phyloP scores from a whole-genome alignment of 2,113 vertebrate genomes.

The Colius striatus region DNA sequence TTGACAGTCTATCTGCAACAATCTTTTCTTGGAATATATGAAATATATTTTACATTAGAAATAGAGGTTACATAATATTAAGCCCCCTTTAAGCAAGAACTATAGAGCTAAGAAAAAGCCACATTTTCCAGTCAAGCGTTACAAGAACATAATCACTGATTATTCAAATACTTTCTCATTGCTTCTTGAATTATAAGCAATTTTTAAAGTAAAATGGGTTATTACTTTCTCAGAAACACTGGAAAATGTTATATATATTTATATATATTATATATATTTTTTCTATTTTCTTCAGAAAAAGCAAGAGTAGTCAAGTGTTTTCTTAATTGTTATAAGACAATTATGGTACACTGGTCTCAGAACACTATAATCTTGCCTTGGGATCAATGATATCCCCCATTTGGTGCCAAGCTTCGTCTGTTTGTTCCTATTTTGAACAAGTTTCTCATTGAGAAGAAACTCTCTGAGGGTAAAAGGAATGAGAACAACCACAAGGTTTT shows the following conservation, averaged over 20 bases:
- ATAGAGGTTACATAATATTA: slow-evolving; percentile 27
- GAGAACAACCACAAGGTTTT: background rate
- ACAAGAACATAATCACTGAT: background rate
- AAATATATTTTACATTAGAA: slow-evolving; percentile 12
- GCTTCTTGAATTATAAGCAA: background rate
- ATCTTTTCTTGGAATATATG: background rate
- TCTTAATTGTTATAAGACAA: background rate
- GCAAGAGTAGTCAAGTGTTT: background rate
- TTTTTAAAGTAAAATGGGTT: background rate
- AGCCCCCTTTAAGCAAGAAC: background rate
- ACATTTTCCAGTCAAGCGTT: background rate
- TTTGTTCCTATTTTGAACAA: background rate
- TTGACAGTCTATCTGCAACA: background rate
- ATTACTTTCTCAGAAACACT: background rate
- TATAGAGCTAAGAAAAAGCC: background rate
- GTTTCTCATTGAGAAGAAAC: background rate
- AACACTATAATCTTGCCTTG: background rate
- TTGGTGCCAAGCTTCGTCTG: background rate
- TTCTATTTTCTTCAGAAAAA: background rate
- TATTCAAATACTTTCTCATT: background rate
- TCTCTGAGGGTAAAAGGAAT: background rate
- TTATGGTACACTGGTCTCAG: background rate
- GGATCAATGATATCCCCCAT: background rate
- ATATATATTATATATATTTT: no score
- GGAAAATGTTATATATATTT: background rate